Base-by-base conservation (phyloP, 1,140 invertebrate genomes). In the Drosophila repletoides region DNA sequence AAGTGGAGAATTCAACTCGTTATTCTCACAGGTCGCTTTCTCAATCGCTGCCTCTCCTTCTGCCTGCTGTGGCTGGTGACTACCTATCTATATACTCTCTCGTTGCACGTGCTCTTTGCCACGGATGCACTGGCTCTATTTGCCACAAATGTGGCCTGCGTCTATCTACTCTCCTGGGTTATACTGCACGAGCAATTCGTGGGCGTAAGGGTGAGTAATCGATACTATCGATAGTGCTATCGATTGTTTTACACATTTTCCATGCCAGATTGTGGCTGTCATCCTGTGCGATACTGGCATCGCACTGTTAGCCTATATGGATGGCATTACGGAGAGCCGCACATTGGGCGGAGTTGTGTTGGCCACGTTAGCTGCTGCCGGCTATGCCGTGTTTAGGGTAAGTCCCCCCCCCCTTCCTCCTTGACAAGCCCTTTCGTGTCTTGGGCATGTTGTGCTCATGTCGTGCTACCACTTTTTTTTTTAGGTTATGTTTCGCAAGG, bases 181-280 rank as follows among this genome's bases (percentile, higher is more conserved):
- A 97, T 98, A 75, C 92, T 98, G 31, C 97, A 98, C 88, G 96
- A 98, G 87, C 97, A 98, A 89, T 99, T 98, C 91, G 97, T 98
- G 52, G 97, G 97, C 38, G 95, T 98, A 9, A 92, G 97, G 92
- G 97, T 99, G 91, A 95, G 95, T 93, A 68, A 7, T n/a, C 12
- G 5, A 21, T 12, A 5, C n/a, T n/a, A 15, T 22, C n/a, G n/a
- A n/a, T n/a, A n/a, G n/a, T n/a, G n/a, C n/a, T n/a, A n/a, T 3
- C 3, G 24, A 12, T 21, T 15, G 14, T 4, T 2, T 12, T 21
- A 29, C 21, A 31, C 60, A n/a, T 6, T 5, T 34, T 14, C 19
- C 24, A 29, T 9, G 10, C 14, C 88, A 98, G 97, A 98, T 98
- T 89, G 95, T 98, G 63, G 97, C 97, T 69, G 96, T 98, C 63